Base-by-base conservation (phyloP, 2,888 invertebrate genomes). In the Agrochola macilenta region DNA sequence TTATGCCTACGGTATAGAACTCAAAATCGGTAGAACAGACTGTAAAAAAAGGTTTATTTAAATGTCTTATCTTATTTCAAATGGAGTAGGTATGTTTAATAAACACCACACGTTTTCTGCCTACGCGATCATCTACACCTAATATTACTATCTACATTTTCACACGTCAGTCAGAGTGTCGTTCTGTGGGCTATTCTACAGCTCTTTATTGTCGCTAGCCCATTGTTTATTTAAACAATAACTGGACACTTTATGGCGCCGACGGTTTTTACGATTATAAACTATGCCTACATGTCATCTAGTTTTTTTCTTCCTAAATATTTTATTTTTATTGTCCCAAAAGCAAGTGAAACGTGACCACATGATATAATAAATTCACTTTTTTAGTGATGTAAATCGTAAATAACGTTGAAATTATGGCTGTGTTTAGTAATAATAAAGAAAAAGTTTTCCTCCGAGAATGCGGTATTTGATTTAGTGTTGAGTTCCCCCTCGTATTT, bases 211-310 rank as follows among this genome's bases (percentile, higher is more conserved):
- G 93, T 94, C 93, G 83, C 87, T 91, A 83, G 84, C 63, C 94
- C 92, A 95, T 96, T 96, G 96, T 96, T 95, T 96, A 95, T 96
- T 94, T 90, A 93, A 95, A 96, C 96, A 96, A 96, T 96, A 95
- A 94, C 94, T 89, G 88, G 91, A 91, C 92, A 93, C 93, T 95
- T 95, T 95, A 95, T 92, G 92, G 90, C 91, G 91, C 82, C 86
- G 95, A 95, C 95, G 90, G 92, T 91, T 94, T 95, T 95, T 93
- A 95, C 92, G 94, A 93, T 94, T 93, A 95, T 93, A 91, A 93
- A 96, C 93, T 94, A 93, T 83, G 85, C 74, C 86, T 81, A 76
- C 90, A 89, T 92, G 90, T 89, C 90, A 89, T 89, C 89, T 85
- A 78, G 74, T 81, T 85, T 86, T 89, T 90, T 86, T 86, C 89